These are phyloP conservation scores for Eurosta solidaginis DNA, from an alignment of 1,140 invertebrate genomes.

Conservation along the genomic window DNA sequence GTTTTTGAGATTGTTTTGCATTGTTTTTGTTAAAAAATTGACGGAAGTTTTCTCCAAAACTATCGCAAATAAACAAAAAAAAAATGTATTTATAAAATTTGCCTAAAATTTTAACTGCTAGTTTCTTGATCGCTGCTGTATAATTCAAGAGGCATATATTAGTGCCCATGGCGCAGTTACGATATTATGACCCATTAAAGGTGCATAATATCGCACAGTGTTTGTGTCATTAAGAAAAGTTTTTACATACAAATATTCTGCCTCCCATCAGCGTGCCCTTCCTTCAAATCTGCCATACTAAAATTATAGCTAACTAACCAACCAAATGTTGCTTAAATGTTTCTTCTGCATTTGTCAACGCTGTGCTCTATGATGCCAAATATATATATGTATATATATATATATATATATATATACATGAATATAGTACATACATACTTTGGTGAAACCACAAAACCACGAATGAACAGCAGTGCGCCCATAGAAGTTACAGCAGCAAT, in stretches of 20 bases:
- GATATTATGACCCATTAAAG: constrained; percentile 14
- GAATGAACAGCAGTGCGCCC: neutral
- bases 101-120: too few relatives aligned
- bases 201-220: constrained; percentile 19
- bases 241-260: neutral
- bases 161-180: neutral
- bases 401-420: neutral
- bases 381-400: neutral
- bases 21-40: too few relatives aligned
- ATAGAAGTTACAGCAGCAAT: neutral
- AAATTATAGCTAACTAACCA: too few relatives aligned
- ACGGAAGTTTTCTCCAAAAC: too few relatives aligned
- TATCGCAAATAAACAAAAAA: too few relatives aligned
- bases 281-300: too few relatives aligned
- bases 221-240: neutral
- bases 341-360: neutral
- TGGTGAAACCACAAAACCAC: constrained; percentile 9
- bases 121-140: too few relatives aligned
- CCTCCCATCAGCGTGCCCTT: too few relatives aligned
- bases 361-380: neutral
- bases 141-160: neutral
- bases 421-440: too few relatives aligned
- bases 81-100: too few relatives aligned
- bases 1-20: too few relatives aligned
- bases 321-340: neutral